A percentile compares a stretch with the other conserved stretches of the same genome.
These are phyloP conservation scores for Drosophila lacertosa DNA, from an alignment of 1,140 invertebrate genomes.

Conservation along the genomic window DNA sequence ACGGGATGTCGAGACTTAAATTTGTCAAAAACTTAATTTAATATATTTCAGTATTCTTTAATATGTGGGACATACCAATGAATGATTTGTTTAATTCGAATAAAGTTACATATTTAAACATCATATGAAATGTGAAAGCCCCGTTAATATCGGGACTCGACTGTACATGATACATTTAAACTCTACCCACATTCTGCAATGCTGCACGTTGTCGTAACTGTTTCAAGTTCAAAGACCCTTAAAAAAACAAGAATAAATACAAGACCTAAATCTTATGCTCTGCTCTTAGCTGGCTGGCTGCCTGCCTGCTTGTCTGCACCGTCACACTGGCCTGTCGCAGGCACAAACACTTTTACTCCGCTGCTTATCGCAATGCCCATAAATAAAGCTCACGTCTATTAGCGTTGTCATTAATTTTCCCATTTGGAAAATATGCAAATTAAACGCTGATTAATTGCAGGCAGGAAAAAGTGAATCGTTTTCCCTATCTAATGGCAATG, in stretches of 20 bases:
- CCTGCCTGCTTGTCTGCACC: constrained; percentile 19
- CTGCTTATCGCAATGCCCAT: constrained; percentile 66
- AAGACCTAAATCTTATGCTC: constrained; percentile 8
- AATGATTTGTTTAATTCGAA: too few relatives aligned
- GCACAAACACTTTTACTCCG: constrained; percentile 71
- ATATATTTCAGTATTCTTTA: too few relatives aligned
- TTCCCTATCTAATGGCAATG: constrained; percentile 16
- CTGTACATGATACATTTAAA: too few relatives aligned
- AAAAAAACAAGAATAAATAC: background rate
- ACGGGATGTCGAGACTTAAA: too few relatives aligned
- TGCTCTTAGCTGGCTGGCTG: background rate
- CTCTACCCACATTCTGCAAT: constrained; percentile 10
- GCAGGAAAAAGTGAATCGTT: constrained; percentile 39
- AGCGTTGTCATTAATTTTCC: constrained; percentile 53
- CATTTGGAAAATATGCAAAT: constrained; percentile 67
- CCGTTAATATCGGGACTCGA: too few relatives aligned
- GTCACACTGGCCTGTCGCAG: background rate
- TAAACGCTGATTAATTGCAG: constrained; percentile 59
- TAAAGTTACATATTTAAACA: too few relatives aligned
- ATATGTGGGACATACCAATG: too few relatives aligned
- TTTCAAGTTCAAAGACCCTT: constrained; percentile 44
- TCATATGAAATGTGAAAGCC: too few relatives aligned
- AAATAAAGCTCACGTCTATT: constrained; percentile 63
- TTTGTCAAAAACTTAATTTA: too few relatives aligned
- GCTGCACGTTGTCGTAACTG: background rate